Evolutionary conservation across 2,888 invertebrate genomes (phyloP).

Genomic region (Panopea generosa): DNA sequence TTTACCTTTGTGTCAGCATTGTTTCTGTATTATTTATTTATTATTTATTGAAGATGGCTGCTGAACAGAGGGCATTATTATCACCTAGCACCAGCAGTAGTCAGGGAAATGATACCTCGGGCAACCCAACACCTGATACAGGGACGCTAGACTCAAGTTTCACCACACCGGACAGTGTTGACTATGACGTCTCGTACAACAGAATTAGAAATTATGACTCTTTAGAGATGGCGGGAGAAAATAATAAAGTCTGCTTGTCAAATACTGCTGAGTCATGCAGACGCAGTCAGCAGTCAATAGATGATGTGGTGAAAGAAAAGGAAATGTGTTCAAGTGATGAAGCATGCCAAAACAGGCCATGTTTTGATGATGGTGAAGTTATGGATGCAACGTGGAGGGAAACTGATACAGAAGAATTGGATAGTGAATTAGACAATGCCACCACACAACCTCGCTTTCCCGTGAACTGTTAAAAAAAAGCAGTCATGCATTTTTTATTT

Average conservation of each 20-base stretch:
- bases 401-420: background rate
- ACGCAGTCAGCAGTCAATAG: no score
- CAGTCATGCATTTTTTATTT: background rate
- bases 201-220: background rate
- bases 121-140: slow-evolving; percentile 15
- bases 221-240: background rate
- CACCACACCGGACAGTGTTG: slow-evolving; percentile 16
- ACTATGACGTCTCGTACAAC: background rate
- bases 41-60: background rate
- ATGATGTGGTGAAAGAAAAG: no score
- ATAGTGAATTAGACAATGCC: background rate
- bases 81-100: slow-evolving; percentile 40
- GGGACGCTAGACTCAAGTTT: slow-evolving; percentile 23
- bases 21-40: no score
- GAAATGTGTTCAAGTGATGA: no score
- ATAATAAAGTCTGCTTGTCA: background rate
- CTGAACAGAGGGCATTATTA: slow-evolving; percentile 36
- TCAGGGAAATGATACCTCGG: slow-evolving; percentile 30
- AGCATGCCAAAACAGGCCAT: no score
- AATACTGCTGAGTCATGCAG: background rate
- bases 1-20: no score
- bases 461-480: slow-evolving; percentile 11
- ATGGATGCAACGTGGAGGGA: no score
- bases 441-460: background rate
- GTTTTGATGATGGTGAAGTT: no score